phyloP scores from a whole-genome alignment of 2,113 vertebrate genomes.

The Petrocephalus zakoni region DNA sequence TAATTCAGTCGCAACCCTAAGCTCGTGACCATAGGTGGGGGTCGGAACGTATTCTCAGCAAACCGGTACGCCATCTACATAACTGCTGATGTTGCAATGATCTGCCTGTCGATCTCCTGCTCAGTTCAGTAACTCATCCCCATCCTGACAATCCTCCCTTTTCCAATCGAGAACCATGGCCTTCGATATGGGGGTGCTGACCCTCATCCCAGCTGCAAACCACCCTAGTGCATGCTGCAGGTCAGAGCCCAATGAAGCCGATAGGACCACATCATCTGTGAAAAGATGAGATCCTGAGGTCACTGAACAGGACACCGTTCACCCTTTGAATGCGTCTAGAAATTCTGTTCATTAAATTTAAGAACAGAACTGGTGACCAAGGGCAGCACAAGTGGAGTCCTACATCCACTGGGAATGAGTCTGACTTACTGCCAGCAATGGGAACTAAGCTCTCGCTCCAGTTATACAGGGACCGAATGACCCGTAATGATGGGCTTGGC shows the following conservation, averaged over 20 bases:
- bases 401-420: neutral
- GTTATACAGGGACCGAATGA: neutral
- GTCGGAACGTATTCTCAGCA: neutral
- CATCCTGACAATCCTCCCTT: neutral
- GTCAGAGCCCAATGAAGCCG: neutral
- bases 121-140: neutral
- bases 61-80: neutral
- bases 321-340: neutral
- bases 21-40: neutral
- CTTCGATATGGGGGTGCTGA: neutral
- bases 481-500: neutral
- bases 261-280: neutral
- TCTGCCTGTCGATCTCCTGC: neutral
- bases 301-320: neutral
- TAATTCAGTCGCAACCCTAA: neutral
- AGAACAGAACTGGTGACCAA: neutral
- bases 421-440: neutral
- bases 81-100: neutral
- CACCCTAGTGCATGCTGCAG: neutral
- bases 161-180: neutral
- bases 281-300: neutral
- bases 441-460: neutral
- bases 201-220: neutral
- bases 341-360: neutral
- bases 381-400: neutral